These are phyloP conservation scores for Hypena proboscidalis DNA, from an alignment of 2,888 invertebrate genomes.

Conservation along the genomic window DNA sequence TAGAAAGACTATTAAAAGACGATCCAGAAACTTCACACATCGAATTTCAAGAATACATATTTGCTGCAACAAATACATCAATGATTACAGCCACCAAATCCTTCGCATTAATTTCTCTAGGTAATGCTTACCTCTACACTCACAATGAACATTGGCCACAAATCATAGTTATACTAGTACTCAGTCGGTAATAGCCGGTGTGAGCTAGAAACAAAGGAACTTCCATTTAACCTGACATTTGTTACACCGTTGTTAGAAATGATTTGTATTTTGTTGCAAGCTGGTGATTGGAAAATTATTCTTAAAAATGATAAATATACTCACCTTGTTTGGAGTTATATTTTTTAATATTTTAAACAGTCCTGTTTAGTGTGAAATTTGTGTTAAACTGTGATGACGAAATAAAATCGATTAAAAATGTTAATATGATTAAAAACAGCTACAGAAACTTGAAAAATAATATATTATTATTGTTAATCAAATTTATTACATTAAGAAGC, in stretches of 20 bases:
- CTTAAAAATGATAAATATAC: too few species aligned
- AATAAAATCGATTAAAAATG: too few species aligned
- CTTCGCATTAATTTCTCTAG: slow-evolving; percentile 23
- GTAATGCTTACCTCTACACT: slow-evolving; percentile 20
- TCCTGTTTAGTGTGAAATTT: too few species aligned
- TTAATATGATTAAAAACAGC: too few species aligned
- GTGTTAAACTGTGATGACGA: too few species aligned
- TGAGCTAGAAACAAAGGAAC: slow-evolving; percentile 52
- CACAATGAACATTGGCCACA: slow-evolving; percentile 30
- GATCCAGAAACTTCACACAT: not conserved
- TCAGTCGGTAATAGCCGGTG: slow-evolving; percentile 39
- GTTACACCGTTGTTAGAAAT: slow-evolving; percentile 45
- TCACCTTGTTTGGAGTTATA: too few species aligned
- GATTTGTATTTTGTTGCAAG: slow-evolving; percentile 18
- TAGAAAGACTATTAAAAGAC: too few species aligned
- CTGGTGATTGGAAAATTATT: too few species aligned
- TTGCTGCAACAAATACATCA: slow-evolving; percentile 24
- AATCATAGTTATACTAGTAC: slow-evolving; percentile 45
- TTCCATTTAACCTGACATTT: slow-evolving; percentile 38
- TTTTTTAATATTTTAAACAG: too few species aligned
- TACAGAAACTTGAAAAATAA: too few species aligned
- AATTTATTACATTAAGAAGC: too few species aligned
- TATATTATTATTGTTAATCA: too few species aligned
- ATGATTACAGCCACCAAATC: slow-evolving; percentile 14
- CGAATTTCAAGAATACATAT: slow-evolving; percentile 11